A percentile compares a stretch with the other conserved stretches of the same genome.
Conservation (phyloP, 2,888 invertebrate genomes). For the Drosophila helvetica region DNA sequence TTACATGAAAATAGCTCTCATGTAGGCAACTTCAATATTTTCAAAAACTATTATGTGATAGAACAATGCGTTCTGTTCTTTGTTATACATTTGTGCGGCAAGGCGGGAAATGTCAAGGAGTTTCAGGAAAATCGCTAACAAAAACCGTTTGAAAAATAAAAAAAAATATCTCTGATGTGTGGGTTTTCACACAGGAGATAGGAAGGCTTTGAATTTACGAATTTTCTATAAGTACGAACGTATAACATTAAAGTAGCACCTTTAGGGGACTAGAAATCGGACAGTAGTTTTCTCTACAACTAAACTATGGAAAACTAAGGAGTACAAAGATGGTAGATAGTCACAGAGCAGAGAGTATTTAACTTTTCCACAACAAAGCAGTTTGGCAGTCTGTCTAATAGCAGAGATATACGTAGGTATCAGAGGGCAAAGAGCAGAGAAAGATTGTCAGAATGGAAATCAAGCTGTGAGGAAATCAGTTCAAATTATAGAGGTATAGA, state of each 20-base stretch:
- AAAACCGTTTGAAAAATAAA: neutral
- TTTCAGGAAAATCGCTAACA: neutral
- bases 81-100: neutral
- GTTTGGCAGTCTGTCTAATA: conserved; percentile 81
- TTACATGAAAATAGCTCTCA: too few relatives aligned
- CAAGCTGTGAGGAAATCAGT: conserved; percentile 12
- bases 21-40: too few relatives aligned
- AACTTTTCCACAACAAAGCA: conserved; percentile 73
- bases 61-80: neutral
- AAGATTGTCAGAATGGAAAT: conserved; percentile 28
- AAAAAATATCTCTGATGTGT: neutral
- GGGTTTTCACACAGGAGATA: neutral
- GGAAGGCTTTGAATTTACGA: neutral
- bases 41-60: too few relatives aligned
- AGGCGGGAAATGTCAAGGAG: neutral
- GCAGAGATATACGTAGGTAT: conserved; percentile 40
- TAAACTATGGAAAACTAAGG: conserved; percentile 50
- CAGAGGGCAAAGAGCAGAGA: conserved; percentile 34
- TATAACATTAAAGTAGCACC: conserved; percentile 22
- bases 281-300: conserved; percentile 53
- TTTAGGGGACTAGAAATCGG: conserved; percentile 53
- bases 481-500: conserved; percentile 26
- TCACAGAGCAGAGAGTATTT: conserved; percentile 26
- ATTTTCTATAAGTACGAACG: neutral
- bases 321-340: conserved; percentile 9